These are phyloP conservation scores for Thunnus maccoyii DNA, from an alignment of 2,113 vertebrate genomes.

Conservation along the genomic window DNA sequence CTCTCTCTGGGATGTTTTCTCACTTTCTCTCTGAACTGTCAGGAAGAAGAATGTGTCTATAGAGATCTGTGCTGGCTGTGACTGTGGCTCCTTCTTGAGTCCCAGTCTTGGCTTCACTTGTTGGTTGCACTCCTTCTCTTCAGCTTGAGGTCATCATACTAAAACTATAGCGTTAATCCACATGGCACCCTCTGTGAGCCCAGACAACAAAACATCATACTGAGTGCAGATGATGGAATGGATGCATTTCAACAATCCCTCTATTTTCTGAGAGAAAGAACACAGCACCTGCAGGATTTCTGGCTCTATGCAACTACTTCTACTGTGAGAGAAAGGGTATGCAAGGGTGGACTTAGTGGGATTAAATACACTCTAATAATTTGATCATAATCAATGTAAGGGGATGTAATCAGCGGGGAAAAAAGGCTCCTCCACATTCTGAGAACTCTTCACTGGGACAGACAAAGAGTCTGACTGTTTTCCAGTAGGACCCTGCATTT, in stretches of 20 bases:
- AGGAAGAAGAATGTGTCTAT: conserved; percentile 18
- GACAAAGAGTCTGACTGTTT: no score
- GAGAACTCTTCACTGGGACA: no score
- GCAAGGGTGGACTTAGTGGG: no score
- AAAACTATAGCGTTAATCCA: conserved; percentile 27
- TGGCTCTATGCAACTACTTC: not conserved
- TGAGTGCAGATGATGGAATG: not conserved
- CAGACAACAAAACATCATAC: not conserved
- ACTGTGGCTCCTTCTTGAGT: not conserved
- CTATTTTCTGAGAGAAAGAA: not conserved
- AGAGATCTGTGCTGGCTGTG: conserved; percentile 21
- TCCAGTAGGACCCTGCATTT: no score
- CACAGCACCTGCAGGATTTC: not conserved
- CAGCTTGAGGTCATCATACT: conserved; percentile 21
- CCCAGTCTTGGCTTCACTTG: not conserved
- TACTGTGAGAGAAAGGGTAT: not conserved
- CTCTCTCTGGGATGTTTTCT: not conserved
- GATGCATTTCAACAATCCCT: not conserved
- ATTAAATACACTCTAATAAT: no score
- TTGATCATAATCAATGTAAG: no score
- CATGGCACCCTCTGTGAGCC: not conserved
- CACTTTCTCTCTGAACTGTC: not conserved
- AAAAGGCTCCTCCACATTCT: no score
- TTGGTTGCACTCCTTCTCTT: not conserved
- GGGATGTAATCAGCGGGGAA: no score